A percentile compares a stretch with the other conserved stretches of the same genome.
phyloP scores from a whole-genome alignment of 2,888 invertebrate species.

The Cetonia aurata region DNA sequence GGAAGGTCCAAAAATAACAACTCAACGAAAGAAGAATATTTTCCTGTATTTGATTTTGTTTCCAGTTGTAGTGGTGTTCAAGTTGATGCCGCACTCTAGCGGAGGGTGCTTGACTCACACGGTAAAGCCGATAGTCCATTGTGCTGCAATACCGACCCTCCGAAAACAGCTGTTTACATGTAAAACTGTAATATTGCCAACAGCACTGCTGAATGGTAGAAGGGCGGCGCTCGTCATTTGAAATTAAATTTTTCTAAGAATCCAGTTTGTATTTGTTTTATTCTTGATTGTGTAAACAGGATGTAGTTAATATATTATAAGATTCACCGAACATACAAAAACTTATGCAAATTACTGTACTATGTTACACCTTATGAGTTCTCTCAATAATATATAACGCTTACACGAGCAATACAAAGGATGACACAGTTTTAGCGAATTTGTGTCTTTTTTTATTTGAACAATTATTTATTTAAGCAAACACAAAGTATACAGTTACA shows the following conservation, averaged over 20 bases:
- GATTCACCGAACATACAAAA: too few species aligned
- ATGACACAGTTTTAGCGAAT: too few species aligned
- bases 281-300: too few species aligned
- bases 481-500: too few species aligned
- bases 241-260: not conserved
- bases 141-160: conserved; percentile 45
- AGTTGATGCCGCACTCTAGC: conserved; percentile 46
- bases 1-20: conserved; percentile 6
- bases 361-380: too few species aligned
- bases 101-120: conserved; percentile 46
- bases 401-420: too few species aligned
- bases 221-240: not conserved
- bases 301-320: too few species aligned
- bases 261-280: not conserved
- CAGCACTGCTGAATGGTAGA: not conserved
- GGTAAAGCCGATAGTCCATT: conserved; percentile 45
- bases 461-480: too few species aligned
- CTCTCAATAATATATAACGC: too few species aligned
- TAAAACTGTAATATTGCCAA: conserved; percentile 12
- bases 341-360: too few species aligned
- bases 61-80: conserved; percentile 30
- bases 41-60: conserved; percentile 37
- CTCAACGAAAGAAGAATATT: conserved; percentile 32
- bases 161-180: conserved; percentile 31
- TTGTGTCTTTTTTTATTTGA: too few species aligned